Evolutionary conservation across 1,140 invertebrate genomes (phyloP).

Genomic region (Drosophila paulistorum): DNA sequence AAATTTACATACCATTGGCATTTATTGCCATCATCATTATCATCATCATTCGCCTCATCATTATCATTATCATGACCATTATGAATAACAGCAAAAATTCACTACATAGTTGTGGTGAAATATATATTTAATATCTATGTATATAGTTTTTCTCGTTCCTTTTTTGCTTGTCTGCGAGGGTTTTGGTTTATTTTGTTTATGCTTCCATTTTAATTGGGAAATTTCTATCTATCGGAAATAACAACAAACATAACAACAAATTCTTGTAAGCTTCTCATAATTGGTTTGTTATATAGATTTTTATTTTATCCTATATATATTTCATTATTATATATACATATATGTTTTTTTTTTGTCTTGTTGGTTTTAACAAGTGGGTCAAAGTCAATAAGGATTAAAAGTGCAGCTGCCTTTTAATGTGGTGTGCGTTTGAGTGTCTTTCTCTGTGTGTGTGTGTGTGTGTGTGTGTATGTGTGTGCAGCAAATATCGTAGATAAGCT

Average conservation of each 20-base stretch:
- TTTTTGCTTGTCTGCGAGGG: conserved; percentile 22
- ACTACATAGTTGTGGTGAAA: conserved; percentile 62
- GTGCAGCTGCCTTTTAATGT: conserved; percentile 27
- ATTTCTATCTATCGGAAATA: conserved; percentile 34
- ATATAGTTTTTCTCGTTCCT: conserved; percentile 19
- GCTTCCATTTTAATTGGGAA: conserved; percentile 46
- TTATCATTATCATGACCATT: conserved; percentile 29
- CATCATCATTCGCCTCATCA: conserved; percentile 16
- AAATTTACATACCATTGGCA: conserved; percentile 72
- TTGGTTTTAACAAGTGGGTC: conserved; percentile 26
- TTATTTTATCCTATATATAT: conserved; percentile 17
- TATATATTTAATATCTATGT: conserved; percentile 11
- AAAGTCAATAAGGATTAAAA: conserved; percentile 31
- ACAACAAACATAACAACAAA: conserved; percentile 22
- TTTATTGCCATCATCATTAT: conserved; percentile 68
- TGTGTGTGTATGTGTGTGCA: not conserved
- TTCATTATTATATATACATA: conserved; percentile 19
- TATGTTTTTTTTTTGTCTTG: not conserved
- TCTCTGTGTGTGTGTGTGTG: no score
- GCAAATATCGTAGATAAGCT: conserved; percentile 19
- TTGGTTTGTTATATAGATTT: conserved; percentile 42
- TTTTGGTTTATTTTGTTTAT: conserved; percentile 37
- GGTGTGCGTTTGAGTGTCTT: not conserved
- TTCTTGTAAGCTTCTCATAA: conserved; percentile 35
- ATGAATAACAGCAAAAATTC: conserved; percentile 4